Percentiles rank a stretch among this genome's conserved stretches.
Evolutionary conservation across 2,888 invertebrate genomes (phyloP).

Genomic region (Microctonus hyperodae): DNA sequence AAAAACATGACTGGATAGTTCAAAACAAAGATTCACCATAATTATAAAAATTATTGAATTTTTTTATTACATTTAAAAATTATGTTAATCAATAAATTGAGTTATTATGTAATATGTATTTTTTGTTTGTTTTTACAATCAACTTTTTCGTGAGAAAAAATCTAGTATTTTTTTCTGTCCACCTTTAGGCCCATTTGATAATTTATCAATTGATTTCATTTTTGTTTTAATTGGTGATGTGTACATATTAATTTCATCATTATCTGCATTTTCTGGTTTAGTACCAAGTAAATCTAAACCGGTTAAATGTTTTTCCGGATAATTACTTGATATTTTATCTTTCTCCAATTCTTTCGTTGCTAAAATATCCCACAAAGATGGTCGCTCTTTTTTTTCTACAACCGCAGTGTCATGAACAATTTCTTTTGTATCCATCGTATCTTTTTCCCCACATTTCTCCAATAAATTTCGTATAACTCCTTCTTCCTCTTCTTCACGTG

Average conservation of each 20-base stretch:
- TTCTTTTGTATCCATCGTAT: slow-evolving; percentile 5
- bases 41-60: background rate
- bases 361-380: slow-evolving; percentile 35
- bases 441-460: slow-evolving; percentile 19
- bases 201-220: slow-evolving; percentile 9
- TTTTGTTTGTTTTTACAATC: slow-evolving; percentile 11
- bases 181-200: slow-evolving; percentile 9
- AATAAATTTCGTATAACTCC: background rate
- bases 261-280: slow-evolving; percentile 1
- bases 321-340: background rate
- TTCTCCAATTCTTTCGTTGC: slow-evolving; percentile 35
- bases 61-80: slow-evolving; percentile 31
- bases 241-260: background rate
- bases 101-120: slow-evolving; percentile 10
- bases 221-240: slow-evolving; percentile 2
- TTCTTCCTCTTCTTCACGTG: slow-evolving; percentile 17
- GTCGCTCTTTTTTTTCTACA: slow-evolving; percentile 23
- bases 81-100: slow-evolving; percentile 16
- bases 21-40: slow-evolving; percentile 35
- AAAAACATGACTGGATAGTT: slow-evolving; percentile 41
- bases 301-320: background rate
- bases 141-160: slow-evolving; percentile 36
- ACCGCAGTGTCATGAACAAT: slow-evolving; percentile 26
- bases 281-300: slow-evolving; percentile 5
- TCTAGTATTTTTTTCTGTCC: slow-evolving; percentile 37